Evolutionary conservation across 2,888 invertebrate species (phyloP).

Genomic region (Tanytarsus gracilentus): DNA sequence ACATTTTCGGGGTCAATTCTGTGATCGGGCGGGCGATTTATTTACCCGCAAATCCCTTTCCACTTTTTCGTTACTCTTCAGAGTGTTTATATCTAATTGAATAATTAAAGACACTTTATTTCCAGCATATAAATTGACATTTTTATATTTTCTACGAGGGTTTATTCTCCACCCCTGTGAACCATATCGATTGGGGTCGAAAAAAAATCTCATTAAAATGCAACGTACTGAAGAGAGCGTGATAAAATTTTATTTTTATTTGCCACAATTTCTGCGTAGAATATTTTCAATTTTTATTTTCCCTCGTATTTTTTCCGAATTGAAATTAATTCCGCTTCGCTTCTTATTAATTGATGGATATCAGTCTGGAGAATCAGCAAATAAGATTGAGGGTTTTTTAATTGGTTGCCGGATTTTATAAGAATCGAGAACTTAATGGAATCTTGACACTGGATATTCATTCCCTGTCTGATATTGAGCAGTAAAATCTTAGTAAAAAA

Average conservation of each 20-base stretch:
- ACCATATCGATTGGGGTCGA: constrained; percentile 13
- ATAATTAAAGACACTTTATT: constrained; percentile 26
- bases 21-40: constrained; percentile 2
- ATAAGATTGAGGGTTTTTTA: constrained; percentile 27
- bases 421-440: too few relatives aligned
- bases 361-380: constrained; percentile 21
- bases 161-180: neutral
- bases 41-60: neutral
- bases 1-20: neutral
- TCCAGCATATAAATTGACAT: constrained; percentile 16
- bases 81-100: constrained; percentile 12
- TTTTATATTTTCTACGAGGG: constrained; percentile 8
- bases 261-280: neutral
- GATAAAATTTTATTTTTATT: neutral
- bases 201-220: constrained; percentile 24
- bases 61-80: neutral
- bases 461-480: too few relatives aligned
- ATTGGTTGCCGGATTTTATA: constrained; percentile 18
- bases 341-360: constrained; percentile 29
- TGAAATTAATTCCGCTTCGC: constrained; percentile 18
- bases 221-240: constrained; percentile 16
- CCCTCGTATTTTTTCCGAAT: neutral
- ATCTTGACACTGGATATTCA: too few relatives aligned
- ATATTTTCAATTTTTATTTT: neutral
- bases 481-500: too few relatives aligned